Evolutionary conservation across 2,888 invertebrate genomes (phyloP), one percentile per base, ranked within the genome.

Genomic region (Lissonota sp.): DNA sequence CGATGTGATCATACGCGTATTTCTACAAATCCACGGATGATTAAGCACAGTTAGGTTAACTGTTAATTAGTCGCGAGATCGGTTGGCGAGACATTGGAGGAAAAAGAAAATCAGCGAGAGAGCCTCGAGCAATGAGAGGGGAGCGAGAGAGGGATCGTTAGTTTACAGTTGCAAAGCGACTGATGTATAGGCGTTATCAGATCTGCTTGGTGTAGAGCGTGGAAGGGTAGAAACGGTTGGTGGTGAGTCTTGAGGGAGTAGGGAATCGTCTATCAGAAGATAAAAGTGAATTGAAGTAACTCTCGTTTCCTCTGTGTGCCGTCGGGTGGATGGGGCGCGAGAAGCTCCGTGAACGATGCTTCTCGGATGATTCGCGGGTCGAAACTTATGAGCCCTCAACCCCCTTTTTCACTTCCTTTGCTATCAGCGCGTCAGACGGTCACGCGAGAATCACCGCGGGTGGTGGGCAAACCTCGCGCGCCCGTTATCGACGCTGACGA

Each of bases 251-350:
- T 49, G 40, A 51, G 58, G 16, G 42, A 49, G 51, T 26, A 57
- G 72, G 44, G 62, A 79, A 67, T 67, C 73, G 60, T 81, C 78
- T 74, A 78, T 81, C 70, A 60, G 66, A 67, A 76, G 82, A 82
- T 82, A 80, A 79, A 79, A 80, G 72, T 66, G 67, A 82, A 80
- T 82, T 80, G 69, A 79, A 82, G 80, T 82, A 79, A 82, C 75
- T 82, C 79, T 71, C 79, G 71, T 71, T 67, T 66, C 64, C 62
- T 63, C 75, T 82, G 12, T 14, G 82, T 42, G 40, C 46, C 14
- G 74, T 44, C 64, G 40, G 63, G 51, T 70, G 39, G 39, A 64
- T 55, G 72, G 58, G 60, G 46, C 57, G 58, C 14, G 40, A 14
- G 37, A 80, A 46, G 62, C 40, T 16, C 26, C 73, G 79, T 40